Conservation (phyloP, 2,888 invertebrate genomes). For the Lepidochrysops patricia region DNA sequence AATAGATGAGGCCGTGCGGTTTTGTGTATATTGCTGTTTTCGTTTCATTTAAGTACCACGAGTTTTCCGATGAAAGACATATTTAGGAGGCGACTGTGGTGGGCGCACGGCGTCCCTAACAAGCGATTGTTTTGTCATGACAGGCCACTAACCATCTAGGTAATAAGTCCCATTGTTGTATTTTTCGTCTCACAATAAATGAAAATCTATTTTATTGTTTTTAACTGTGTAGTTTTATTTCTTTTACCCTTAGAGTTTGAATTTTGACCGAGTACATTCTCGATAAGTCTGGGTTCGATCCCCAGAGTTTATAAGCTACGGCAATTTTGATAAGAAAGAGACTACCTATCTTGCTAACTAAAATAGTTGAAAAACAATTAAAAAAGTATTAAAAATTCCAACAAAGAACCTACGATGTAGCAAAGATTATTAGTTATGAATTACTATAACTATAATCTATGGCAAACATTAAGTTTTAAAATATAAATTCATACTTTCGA, state of each 20-base stretch:
- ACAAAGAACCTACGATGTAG: too few species aligned
- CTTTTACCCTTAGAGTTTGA: too few species aligned
- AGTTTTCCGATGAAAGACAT: slow-evolving; percentile 73
- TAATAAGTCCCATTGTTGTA: slow-evolving; percentile 75
- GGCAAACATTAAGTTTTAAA: too few species aligned
- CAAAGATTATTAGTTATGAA: too few species aligned
- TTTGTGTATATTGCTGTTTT: slow-evolving; percentile 64
- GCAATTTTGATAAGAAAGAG: too few species aligned
- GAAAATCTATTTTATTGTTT: slow-evolving; percentile 76
- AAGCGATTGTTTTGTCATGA: slow-evolving; percentile 64
- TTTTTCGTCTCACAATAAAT: slow-evolving; percentile 76
- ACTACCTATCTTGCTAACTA: too few species aligned
- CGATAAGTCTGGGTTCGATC: not conserved
- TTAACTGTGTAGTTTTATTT: slow-evolving; percentile 66
- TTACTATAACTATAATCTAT: too few species aligned
- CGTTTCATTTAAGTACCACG: slow-evolving; percentile 65
- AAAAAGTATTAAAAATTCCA: too few species aligned
- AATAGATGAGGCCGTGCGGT: slow-evolving; percentile 59
- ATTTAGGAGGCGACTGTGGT: slow-evolving; percentile 55
- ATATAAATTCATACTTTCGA: too few species aligned
- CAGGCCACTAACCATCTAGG: slow-evolving; percentile 74
- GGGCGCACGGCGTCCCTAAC: slow-evolving; percentile 36
- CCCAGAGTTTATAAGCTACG: too few species aligned
- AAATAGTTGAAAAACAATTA: too few species aligned
- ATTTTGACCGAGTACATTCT: too few species aligned